These are phyloP conservation scores for Siniperca chuatsi DNA, from an alignment of 2,113 vertebrate species.

Conservation along the genomic window DNA sequence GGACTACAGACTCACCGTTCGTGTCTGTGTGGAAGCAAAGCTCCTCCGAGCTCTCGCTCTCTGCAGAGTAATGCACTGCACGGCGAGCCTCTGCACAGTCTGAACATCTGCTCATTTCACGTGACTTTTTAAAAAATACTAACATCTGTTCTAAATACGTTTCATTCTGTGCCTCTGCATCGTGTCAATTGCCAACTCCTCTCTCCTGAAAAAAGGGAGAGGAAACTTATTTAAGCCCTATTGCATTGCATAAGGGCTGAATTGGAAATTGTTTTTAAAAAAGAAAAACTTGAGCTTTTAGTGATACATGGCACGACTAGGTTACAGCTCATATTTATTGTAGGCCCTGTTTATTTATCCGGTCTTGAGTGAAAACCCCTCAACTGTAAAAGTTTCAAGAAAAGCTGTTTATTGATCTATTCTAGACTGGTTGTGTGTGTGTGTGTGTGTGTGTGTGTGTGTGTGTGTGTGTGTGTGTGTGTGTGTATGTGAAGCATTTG, in stretches of 20 bases:
- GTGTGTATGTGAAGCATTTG: constrained; percentile 16
- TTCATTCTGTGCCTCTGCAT: constrained; percentile 90
- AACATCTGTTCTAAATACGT: constrained; percentile 95
- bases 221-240: constrained; percentile 55
- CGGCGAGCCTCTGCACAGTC: constrained; percentile 82
- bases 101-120: constrained; percentile 93
- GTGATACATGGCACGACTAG: background rate
- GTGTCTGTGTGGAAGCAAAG: constrained; percentile 18
- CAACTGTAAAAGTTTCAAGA: background rate
- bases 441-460: constrained; percentile 26
- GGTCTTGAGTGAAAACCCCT: background rate
- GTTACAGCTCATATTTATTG: constrained; percentile 2
- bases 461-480: constrained; percentile 20
- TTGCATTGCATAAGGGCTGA: constrained; percentile 30
- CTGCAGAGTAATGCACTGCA: constrained; percentile 76
- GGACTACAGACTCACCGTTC: background rate
- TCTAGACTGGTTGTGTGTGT: background rate
- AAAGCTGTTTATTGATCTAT: constrained; percentile 24
- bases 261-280: background rate
- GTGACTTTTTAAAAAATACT: constrained; percentile 90
- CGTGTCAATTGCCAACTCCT: constrained; percentile 87
- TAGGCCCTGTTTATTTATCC: constrained; percentile 20
- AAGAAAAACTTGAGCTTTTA: constrained; percentile 4
- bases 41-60: constrained; percentile 60
- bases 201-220: constrained; percentile 54